Evolutionary conservation across 2,888 invertebrate genomes (phyloP), one percentile per base, ranked within the genome.

Genomic region (Terebella lapidaria): DNA sequence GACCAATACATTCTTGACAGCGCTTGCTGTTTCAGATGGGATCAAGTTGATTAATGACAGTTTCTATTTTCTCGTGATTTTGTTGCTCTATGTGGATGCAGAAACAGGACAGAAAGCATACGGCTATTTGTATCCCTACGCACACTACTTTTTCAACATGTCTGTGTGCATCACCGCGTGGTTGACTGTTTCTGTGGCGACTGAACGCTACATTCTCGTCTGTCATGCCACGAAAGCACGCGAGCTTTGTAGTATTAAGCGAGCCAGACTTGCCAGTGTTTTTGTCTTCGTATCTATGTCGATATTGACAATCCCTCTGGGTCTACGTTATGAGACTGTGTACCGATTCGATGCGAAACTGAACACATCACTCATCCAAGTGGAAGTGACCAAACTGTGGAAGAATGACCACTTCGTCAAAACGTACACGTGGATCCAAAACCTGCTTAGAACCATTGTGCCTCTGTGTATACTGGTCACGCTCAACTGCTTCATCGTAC

Each of bases 341-440:
- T 57, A 63, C n/a, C 63, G 69, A 1, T 57, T 60, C n/a, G 71
- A 74, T 46, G 42, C 28, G 10, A 35, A 25, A 3, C 60, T 61
- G 15, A 74, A 74, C 61, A 60, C 59, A 2, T 66, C 72, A 1
- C 71, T 71, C 29, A 66, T 70, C 42, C 61, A 64, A 3, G 67
- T 75, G 15, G 66, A 71, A 24, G 71, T 71, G 3, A 76, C 75
- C 3, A 61, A 63, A 10, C 67, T 78, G 3, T 78, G 78, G 60
- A 53, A 62, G 2, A 74, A 75, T 56, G 60, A 71, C 15, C 61
- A 60, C 10, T 75, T 78, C 60, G 74, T 74, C 69, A 65, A 64
- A 3, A 71, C 74, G 0, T 78, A 75, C 64, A 73, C 73, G 18
- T 76, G 77, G 74, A 66, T 76, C 22, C 76, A 77, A 61, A 78